Conservation (phyloP, 2,797 vertebrate species). For the Furcifer pardalis region DNA sequence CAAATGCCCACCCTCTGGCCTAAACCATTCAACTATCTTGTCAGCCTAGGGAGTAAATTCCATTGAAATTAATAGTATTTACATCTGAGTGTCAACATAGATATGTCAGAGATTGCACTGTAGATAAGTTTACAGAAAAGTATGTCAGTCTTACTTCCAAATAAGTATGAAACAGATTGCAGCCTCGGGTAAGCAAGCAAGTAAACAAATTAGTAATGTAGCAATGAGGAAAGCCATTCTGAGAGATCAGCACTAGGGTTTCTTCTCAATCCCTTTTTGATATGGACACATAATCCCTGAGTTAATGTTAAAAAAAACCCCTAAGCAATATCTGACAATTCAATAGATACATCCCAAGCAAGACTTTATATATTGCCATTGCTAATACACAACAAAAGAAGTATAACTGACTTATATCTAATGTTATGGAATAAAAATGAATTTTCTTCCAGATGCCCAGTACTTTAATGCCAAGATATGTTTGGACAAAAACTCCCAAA, state of each 20-base stretch:
- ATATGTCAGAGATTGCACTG: background rate
- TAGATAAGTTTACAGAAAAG: background rate
- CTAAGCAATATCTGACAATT: background rate
- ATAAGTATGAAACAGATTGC: background rate
- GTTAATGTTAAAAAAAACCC: background rate
- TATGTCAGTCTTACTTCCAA: background rate
- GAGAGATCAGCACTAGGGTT: background rate
- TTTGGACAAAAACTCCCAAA: too few relatives aligned
- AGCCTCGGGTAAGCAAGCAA: background rate
- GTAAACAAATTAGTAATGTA: too few relatives aligned
- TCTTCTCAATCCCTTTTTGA: background rate
- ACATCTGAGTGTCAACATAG: background rate
- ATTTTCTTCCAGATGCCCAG: too few relatives aligned
- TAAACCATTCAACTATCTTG: too few relatives aligned
- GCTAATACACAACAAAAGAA: background rate
- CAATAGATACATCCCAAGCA: background rate
- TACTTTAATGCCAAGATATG: too few relatives aligned
- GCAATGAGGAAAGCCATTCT: background rate
- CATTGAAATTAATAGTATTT: background rate
- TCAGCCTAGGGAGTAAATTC: background rate
- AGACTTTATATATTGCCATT: background rate
- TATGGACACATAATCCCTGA: background rate
- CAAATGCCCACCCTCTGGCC: too few relatives aligned
- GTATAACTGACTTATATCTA: background rate
- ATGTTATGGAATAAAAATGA: background rate